A percentile compares a stretch with the other conserved stretches of the same genome.
Conservation (phyloP, 2,888 invertebrate species). For the Drosophila quasianomalipes region DNA sequence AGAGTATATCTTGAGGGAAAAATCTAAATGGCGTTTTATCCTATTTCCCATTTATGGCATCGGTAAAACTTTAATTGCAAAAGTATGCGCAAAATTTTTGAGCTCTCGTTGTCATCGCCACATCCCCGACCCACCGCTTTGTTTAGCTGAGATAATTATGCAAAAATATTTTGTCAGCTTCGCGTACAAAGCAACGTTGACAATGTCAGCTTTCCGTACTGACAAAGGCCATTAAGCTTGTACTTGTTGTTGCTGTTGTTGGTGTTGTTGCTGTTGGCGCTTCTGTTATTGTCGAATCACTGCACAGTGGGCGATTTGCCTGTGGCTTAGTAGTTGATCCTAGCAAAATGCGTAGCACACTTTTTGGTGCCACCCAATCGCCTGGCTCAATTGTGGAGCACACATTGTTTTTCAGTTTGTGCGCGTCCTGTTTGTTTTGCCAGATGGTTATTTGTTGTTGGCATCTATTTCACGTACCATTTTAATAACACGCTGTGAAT, state of each 20-base stretch:
- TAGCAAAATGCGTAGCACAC: conserved; percentile 41
- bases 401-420: conserved; percentile 7
- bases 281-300: conserved; percentile 32
- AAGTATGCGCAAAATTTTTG: conserved; percentile 31
- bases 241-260: conserved; percentile 14
- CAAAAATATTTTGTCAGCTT: conserved; percentile 65
- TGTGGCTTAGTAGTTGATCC: conserved; percentile 54
- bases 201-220: conserved; percentile 17
- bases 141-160: conserved; percentile 64
- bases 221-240: conserved; percentile 40
- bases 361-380: conserved; percentile 37
- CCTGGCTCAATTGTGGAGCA: background rate
- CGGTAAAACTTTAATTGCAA: conserved; percentile 70
- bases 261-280: conserved; percentile 1
- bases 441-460: conserved; percentile 8
- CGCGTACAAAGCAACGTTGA: conserved; percentile 22
- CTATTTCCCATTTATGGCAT: conserved; percentile 36
- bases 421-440: conserved; percentile 28
- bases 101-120: background rate
- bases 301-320: conserved; percentile 39
- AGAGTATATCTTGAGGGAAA: conserved; percentile 48
- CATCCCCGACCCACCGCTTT: background rate
- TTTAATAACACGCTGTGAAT: conserved; percentile 20
- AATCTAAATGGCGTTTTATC: conserved; percentile 60
- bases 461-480: conserved; percentile 7